Evolutionary conservation across 2,888 invertebrate genomes (phyloP), one percentile per base, ranked within the genome.

Genomic region (Craniophora ligustri): DNA sequence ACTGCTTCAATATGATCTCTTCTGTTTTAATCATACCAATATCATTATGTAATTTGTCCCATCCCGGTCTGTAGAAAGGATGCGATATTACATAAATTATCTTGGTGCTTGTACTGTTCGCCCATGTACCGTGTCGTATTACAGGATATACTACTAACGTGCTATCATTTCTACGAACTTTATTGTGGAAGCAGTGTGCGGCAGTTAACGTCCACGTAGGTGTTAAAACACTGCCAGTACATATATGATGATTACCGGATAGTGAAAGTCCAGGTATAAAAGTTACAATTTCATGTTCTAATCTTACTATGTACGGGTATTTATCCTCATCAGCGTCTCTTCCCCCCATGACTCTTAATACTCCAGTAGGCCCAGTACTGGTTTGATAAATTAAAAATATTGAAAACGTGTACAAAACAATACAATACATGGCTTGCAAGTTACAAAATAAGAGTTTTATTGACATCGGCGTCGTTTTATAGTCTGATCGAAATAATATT

Each of bases 171-270:
- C n/a, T n/a, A n/a, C n/a, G 10, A 0, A 2, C 0, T 0, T 0
- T n/a, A 1, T 0, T 0, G 0, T 0, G 0, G 5, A 53, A 15
- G 6, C 60, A 61, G 26, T 61, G 61, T 1, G 28, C 60, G 1
- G 44, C 40, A 5, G 67, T 45, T 2, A 62, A 16, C 3, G 59
- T 23, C 67, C 61, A 62, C 7, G 4, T 50, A 2, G 31, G 14
- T 10, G 31, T 45, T 32, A 62, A 3, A 0, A 59, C 39, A 0
- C 44, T 14, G 28, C 11, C 30, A 0, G 49, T 50, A 18, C 67
- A 66, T 0, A n/a, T 4, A 14, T 39, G 57, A 0, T 2, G 0
- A 2, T 14, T 0, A 2, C 1, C 0, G 0, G 28, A 0, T 10
- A 7, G 0, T 7, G n/a, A 2, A 0, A n/a, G 1, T 5, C 5